These are phyloP conservation scores for Periparus ater DNA, from an alignment of 2,797 vertebrate genomes.

Conservation along the genomic window DNA sequence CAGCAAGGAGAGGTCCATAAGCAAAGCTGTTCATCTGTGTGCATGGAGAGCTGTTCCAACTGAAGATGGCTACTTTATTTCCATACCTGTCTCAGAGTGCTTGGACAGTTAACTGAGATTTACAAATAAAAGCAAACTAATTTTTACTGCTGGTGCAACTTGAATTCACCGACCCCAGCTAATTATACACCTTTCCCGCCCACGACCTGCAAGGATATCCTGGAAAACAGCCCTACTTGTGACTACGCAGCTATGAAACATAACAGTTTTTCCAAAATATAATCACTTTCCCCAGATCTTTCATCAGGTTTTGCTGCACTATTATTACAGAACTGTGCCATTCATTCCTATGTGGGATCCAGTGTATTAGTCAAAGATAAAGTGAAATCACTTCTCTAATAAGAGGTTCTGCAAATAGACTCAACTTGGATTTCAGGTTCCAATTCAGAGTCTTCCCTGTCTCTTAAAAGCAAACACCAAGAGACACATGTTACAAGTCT, in stretches of 20 bases:
- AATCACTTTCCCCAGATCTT: not conserved
- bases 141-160: not conserved
- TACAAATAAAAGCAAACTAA: not conserved
- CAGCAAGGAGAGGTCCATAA: not conserved
- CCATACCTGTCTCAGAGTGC: not conserved
- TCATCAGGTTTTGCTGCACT: not conserved
- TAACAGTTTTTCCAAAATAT: not conserved
- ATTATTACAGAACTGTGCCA: not conserved
- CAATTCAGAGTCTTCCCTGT: not conserved
- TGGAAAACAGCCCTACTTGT: not conserved
- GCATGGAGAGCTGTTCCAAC: not conserved
- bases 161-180: not conserved
- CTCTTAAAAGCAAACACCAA: not conserved
- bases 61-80: not conserved
- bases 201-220: not conserved
- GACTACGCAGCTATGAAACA: not conserved
- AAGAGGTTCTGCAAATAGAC: not conserved
- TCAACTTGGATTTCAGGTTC: not conserved
- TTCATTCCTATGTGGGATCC: not conserved
- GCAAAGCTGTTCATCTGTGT: not conserved
- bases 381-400: not conserved
- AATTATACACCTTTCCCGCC: rapidly evolving
- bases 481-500: not conserved
- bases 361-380: not conserved
- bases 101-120: not conserved